Evolutionary conservation across 2,113 vertebrate genomes (phyloP).

Genomic region (Vulpes vulpes): DNA sequence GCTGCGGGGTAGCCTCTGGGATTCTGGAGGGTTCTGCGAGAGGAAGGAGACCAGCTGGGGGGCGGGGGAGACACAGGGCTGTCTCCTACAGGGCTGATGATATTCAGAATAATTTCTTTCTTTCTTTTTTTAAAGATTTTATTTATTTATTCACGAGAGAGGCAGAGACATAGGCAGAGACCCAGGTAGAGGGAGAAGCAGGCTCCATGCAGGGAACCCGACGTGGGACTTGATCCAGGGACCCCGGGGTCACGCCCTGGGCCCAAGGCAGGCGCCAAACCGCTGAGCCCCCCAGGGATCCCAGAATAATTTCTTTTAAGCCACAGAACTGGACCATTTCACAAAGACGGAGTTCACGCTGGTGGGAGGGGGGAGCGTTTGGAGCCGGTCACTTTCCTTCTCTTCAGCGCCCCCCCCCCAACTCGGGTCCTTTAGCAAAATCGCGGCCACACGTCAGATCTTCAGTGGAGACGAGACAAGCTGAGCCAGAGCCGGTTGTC

Average conservation of each 20-base stretch:
- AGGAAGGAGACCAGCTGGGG: not conserved
- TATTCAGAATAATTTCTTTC: not conserved
- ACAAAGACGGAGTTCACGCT: not conserved
- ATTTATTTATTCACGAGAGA: no score
- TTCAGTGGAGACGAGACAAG: not conserved
- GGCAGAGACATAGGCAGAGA: no score
- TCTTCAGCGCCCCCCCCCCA: not conserved
- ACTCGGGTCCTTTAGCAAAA: constrained; percentile 14
- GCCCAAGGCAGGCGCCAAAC: no score
- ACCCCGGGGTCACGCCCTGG: no score
- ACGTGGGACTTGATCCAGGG: no score
- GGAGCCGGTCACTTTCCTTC: not conserved
- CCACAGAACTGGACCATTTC: not conserved
- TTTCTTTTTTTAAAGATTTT: not conserved
- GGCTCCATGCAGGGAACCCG: no score
- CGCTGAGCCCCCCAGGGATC: no score
- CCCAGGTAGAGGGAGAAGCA: no score
- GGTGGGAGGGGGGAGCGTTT: not conserved
- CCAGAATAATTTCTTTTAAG: constrained; percentile 19
- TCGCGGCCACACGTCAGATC: not conserved
- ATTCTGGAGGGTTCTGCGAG: not conserved
- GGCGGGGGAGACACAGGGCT: not conserved
- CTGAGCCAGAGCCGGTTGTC: not conserved
- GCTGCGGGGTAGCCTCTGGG: not conserved
- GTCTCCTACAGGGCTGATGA: not conserved